These are phyloP conservation scores for Trichonephila clavipes DNA, from an alignment of 1,140 invertebrate species.

Conservation along the genomic window DNA sequence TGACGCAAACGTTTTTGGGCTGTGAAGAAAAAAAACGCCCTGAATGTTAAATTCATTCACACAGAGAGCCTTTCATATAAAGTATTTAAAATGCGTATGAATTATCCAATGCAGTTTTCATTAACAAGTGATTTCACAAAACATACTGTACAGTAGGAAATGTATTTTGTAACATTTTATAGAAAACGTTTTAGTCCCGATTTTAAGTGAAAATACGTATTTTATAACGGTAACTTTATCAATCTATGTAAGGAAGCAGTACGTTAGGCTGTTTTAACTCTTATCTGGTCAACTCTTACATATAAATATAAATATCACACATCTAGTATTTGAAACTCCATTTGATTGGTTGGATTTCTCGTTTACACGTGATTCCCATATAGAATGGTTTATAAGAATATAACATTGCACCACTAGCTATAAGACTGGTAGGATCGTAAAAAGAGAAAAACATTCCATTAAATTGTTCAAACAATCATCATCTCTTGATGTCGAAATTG, in stretches of 20 bases:
- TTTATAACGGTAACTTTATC: not conserved
- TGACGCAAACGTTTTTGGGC: not conserved
- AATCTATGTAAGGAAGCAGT: not conserved
- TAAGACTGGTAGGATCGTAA: not conserved
- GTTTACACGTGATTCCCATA: not conserved
- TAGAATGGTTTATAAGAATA: not conserved
- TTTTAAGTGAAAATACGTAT: not conserved
- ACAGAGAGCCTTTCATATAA: not conserved
- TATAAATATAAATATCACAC: slow-evolving; percentile 7
- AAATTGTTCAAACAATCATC: not conserved
- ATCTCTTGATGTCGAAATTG: no score
- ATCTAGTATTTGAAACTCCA: not conserved
- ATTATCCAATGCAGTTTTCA: not conserved
- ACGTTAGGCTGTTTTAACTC: not conserved
- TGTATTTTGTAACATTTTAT: not conserved
- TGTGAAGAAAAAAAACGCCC: not conserved
- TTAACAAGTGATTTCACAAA: not conserved
- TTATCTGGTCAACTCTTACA: not conserved
- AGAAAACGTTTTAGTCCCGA: not conserved
- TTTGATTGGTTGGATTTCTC: not conserved
- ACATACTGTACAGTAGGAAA: not conserved
- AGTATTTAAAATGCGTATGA: not conserved
- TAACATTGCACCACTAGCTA: not conserved
- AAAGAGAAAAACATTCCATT: not conserved
- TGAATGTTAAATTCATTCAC: not conserved